Evolutionary conservation across 2,797 vertebrate species (phyloP), one percentile per base, ranked within the genome.

Genomic region (Eptatretus atami): DNA sequence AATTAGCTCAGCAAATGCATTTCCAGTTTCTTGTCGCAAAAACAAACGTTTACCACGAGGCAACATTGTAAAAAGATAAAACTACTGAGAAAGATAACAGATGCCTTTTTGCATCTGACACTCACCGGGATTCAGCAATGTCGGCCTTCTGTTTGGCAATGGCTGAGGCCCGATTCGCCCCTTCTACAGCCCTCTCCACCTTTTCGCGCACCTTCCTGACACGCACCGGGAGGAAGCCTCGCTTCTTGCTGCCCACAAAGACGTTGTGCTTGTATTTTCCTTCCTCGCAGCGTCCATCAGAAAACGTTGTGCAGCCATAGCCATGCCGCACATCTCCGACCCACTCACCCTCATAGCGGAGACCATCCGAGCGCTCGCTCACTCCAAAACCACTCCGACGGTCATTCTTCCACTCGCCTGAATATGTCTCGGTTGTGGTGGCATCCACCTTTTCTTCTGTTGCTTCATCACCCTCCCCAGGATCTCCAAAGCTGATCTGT

Each of bases 321-420:
- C 76, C 76, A 4, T 76, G 74, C 53, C 76, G 67, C n/a, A 74
- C 69, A 66, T 77, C 75, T 63, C 74, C 71, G 24, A 76, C 69
- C 75, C 75, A 76, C 67, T 76, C 74, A 61, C 76, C 76, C 67
- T 77, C 76, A 6, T 77, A 76, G 64, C 76, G 70, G 63, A 76
- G 72, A 54, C 76, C 75, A 10, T 77, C 75, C 67, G 75, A 76
- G n/a, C 76, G 72, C 63, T 74, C 73, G 66, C 74, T 76, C 63
- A 75, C 75, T 12, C 76, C 76, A 3, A 70, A 73, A 67, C 76
- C 75, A 12, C 73, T 75, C 66, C 76, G 74, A 19, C 73, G 72
- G 61, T 77, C 76, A 0, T 72, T 72, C 11, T 72, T 71, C 76
- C 76, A 77, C 65, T 77, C 76, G 9, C 76, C 76, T 0, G 74